phyloP scores from a whole-genome alignment of 2,113 vertebrate genomes.

The Ptilorrhoa leucosticta region DNA sequence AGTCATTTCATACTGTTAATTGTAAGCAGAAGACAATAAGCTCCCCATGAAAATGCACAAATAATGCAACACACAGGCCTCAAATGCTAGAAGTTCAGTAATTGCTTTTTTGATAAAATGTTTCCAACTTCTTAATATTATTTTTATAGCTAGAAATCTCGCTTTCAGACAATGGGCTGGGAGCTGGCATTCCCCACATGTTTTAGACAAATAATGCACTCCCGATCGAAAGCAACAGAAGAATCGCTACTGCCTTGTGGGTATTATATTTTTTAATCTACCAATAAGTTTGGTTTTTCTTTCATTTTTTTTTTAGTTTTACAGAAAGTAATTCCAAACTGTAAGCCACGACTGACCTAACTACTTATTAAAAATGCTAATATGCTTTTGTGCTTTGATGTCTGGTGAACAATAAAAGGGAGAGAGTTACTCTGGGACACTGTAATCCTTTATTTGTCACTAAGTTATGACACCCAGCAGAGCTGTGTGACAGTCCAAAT shows the following conservation, averaged over 20 bases:
- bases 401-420: constrained; percentile 81
- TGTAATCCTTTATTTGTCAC: constrained; percentile 84
- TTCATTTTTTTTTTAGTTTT: constrained; percentile 34
- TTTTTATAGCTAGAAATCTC: constrained; percentile 11
- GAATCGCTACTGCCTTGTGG: neutral
- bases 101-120: constrained; percentile 36
- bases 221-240: neutral
- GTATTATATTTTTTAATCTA: constrained; percentile 56
- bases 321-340: constrained; percentile 75
- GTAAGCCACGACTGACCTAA: constrained; percentile 76
- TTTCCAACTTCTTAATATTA: constrained; percentile 22
- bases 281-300: constrained; percentile 35
- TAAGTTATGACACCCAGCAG: constrained; percentile 83
- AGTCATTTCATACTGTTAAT: constrained; percentile 1
- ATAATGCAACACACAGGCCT: neutral
- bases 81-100: neutral
- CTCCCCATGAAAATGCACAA: neutral
- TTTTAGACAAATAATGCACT: constrained; percentile 66
- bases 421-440: constrained; percentile 78
- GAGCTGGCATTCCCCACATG: constrained; percentile 4
- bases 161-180: constrained; percentile 20
- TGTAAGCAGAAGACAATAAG: constrained; percentile 22
- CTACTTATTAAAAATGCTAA: constrained; percentile 94
- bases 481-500: constrained; percentile 81
- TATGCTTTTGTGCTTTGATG: constrained; percentile 89